These are phyloP conservation scores for Corydoras sp. DNA, from an alignment of 2,113 vertebrate genomes.

Conservation along the genomic window DNA sequence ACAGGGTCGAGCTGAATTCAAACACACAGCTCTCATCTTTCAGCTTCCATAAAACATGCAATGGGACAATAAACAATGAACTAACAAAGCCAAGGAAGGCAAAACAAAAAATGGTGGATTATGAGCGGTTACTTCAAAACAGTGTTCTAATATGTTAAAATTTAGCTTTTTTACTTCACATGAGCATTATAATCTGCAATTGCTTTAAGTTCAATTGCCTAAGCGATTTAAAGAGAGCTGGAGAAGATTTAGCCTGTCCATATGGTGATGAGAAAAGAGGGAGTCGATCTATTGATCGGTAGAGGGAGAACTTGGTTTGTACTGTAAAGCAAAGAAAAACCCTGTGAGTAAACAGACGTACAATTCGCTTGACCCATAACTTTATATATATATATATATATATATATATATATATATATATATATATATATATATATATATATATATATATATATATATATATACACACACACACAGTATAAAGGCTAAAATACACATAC, in stretches of 20 bases:
- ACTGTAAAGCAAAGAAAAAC: constrained; percentile 14
- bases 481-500: too few relatives aligned
- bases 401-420: too few relatives aligned
- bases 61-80: constrained; percentile 1
- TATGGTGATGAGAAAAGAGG: constrained; percentile 11
- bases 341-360: constrained; percentile 15
- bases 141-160: too few relatives aligned
- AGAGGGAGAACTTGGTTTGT: neutral
- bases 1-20: neutral
- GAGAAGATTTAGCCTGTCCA: constrained; percentile 25
- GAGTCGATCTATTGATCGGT: neutral
- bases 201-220: neutral
- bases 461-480: too few relatives aligned
- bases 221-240: constrained; percentile 8
- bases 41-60: constrained; percentile 1
- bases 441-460: too few relatives aligned
- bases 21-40: constrained; percentile 23
- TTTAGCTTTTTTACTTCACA: neutral
- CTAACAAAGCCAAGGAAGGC: neutral
- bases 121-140: too few relatives aligned
- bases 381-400: too few relatives aligned
- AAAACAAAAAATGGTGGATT: neutral
- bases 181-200: neutral
- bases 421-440: too few relatives aligned
- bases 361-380: neutral